Base-by-base conservation (phyloP, 2,113 vertebrate species). In the Strigops habroptila region DNA sequence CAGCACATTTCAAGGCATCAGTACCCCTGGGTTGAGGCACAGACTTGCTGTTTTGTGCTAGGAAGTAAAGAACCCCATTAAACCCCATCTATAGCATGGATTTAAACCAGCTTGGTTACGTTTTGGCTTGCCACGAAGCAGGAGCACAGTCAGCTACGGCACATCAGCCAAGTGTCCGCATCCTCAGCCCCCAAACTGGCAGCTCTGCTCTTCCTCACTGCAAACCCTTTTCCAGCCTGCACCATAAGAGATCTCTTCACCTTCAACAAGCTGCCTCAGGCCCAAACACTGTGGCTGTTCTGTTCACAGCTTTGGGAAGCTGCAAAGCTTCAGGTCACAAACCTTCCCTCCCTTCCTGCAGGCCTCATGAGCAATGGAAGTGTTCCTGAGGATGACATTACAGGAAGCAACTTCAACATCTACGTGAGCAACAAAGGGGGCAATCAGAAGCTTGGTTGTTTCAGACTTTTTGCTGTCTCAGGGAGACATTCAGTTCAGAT, bases 11-110 rank as follows among this genome's bases (percentile, higher is more conserved):
- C 37, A 52, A 65, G 39, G n/a, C 62, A 76, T 59, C 24, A 14
- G 28, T 13, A n/a, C 15, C n/a, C 51, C 44, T 12, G 14, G 5
- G 16, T 24, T 48, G 49, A 65, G 28, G n/a, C 13, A 46, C 17
- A 22, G 30, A 64, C 3, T 25, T 31, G 21, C 5, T 24, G 9
- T 2, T 41, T 57, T 41, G 30, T 30, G 11, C 70, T 25, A 59
- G 19, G 31, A 31, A 87, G 33, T 35, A 39, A 55, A 49, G 6
- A 19, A 37, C 0, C 14, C 28, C 21, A 14, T 33, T 23, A 60
- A 86, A 83, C 10, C 9, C 16, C 51, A 49, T 13, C 7, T 4
- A 0, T 2, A 43, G 16, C 0, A 0, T 2, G 14, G 60, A 53
- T 57, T 87, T 46, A 31, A 82, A 71, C 3, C 4, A 13, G 24